Percentiles rank a stretch among this genome's conserved stretches.
Conservation (phyloP, 2,113 vertebrate species). For the Heloderma charlesbogerti region DNA sequence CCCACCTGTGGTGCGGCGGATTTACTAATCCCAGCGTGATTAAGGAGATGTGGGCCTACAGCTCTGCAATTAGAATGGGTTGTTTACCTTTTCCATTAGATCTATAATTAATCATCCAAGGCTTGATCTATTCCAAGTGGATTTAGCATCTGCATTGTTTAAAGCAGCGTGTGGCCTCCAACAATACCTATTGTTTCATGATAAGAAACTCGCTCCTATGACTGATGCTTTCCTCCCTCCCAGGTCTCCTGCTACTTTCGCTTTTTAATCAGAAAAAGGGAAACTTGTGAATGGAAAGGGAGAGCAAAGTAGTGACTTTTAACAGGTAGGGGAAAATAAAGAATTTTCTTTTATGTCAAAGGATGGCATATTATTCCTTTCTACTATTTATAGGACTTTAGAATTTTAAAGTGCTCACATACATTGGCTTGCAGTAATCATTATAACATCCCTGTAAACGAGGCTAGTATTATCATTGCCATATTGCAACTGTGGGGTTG, state of each 20-base stretch:
- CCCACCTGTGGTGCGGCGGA: slow-evolving; percentile 72
- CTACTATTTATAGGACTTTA: background rate
- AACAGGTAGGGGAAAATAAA: slow-evolving; percentile 42
- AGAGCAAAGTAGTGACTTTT: slow-evolving; percentile 23
- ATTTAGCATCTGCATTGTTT: slow-evolving; percentile 51
- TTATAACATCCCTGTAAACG: background rate
- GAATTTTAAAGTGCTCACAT: background rate
- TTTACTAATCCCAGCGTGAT: slow-evolving; percentile 74
- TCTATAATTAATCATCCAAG: slow-evolving; percentile 73
- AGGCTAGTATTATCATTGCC: background rate
- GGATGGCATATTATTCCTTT: background rate
- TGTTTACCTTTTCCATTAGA: slow-evolving; percentile 75
- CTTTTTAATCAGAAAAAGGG: slow-evolving; percentile 52
- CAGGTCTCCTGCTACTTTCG: slow-evolving; percentile 25
- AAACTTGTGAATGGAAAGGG: slow-evolving; percentile 44
- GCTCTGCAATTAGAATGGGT: slow-evolving; percentile 59
- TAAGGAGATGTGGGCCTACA: slow-evolving; percentile 67
- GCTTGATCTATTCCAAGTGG: slow-evolving; percentile 59
- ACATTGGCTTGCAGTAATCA: background rate
- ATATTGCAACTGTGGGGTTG: background rate
- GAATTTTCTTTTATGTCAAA: slow-evolving; percentile 19
- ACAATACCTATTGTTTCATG: slow-evolving; percentile 29
- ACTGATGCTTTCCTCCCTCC: slow-evolving; percentile 44
- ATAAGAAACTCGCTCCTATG: slow-evolving; percentile 20
- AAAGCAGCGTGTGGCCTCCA: slow-evolving; percentile 34